phyloP scores from a whole-genome alignment of 1,140 invertebrate genomes.

The Bilobella aurantiaca region DNA sequence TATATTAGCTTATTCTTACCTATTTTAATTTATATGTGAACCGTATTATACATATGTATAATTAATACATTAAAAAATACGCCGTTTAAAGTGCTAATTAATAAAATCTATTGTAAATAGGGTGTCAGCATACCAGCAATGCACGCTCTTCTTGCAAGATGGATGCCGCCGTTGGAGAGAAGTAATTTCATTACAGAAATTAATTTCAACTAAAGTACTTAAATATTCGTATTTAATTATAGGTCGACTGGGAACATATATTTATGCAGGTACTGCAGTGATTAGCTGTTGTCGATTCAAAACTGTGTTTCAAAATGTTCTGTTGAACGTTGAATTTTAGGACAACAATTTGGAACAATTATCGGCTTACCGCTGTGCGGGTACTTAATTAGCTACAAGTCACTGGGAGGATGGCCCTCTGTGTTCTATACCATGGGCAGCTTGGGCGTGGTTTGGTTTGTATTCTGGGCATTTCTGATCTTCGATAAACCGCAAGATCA shows the following conservation, averaged over 20 bases:
- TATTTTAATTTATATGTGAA: too few species aligned
- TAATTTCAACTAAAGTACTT: background rate
- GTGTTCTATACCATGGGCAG: conserved; percentile 76
- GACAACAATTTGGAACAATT: background rate
- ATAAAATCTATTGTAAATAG: conserved; percentile 13
- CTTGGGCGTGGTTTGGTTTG: conserved; percentile 65
- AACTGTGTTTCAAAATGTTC: background rate
- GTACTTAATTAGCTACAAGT: conserved; percentile 48
- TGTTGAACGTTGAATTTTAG: background rate
- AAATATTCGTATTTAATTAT: background rate
- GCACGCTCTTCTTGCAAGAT: conserved; percentile 32
- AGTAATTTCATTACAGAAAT: conserved; percentile 15
- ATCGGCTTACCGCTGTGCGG: conserved; percentile 59
- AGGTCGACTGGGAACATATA: conserved; percentile 37
- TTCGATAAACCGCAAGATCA: conserved; percentile 61
- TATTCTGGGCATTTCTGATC: conserved; percentile 56
- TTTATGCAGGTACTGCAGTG: conserved; percentile 38
- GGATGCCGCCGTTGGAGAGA: conserved; percentile 38
- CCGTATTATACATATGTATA: too few species aligned
- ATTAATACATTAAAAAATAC: too few species aligned
- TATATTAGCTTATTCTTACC: too few species aligned
- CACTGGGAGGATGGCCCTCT: conserved; percentile 56
- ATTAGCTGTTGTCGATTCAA: background rate
- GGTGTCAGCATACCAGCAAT: conserved; percentile 37
- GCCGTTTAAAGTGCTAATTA: too few species aligned